Percentiles rank a stretch among this genome's conserved stretches.
Conservation (phyloP, 2,113 vertebrate species). For the Synodontis membranacea region DNA sequence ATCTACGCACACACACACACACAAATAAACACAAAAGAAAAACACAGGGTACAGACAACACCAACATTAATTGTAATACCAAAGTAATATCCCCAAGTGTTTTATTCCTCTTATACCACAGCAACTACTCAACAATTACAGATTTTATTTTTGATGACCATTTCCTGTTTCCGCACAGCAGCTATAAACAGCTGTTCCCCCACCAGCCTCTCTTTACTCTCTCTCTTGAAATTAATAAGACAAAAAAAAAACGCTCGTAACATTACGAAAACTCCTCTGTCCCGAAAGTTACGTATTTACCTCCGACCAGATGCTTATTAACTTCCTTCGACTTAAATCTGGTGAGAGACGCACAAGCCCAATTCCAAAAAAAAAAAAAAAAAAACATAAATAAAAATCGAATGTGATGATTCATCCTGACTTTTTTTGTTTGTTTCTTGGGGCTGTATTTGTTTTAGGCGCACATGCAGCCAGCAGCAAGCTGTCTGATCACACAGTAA, state of each 20-base stretch:
- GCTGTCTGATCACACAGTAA: too few relatives aligned
- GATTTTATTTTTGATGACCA: neutral
- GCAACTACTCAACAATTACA: neutral
- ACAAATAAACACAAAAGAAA: accelerated
- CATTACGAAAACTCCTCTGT: neutral
- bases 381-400: too few relatives aligned
- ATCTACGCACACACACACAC: constrained; percentile 66
- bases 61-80: neutral
- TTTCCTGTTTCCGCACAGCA: too few relatives aligned
- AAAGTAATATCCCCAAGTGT: neutral
- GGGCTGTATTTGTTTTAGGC: too few relatives aligned
- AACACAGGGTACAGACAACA: constrained; percentile 57
- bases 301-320: too few relatives aligned
- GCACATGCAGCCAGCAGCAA: too few relatives aligned
- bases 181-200: neutral
- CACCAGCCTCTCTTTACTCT: neutral
- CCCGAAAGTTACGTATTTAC: too few relatives aligned
- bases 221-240: neutral
- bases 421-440: too few relatives aligned
- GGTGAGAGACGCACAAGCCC: too few relatives aligned
- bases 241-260: neutral
- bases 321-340: too few relatives aligned
- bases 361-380: too few relatives aligned
- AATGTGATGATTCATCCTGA: too few relatives aligned
- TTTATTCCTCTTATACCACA: neutral